Evolutionary conservation across 2,113 vertebrate genomes (phyloP).

Genomic region (Centrocercus urophasianus): DNA sequence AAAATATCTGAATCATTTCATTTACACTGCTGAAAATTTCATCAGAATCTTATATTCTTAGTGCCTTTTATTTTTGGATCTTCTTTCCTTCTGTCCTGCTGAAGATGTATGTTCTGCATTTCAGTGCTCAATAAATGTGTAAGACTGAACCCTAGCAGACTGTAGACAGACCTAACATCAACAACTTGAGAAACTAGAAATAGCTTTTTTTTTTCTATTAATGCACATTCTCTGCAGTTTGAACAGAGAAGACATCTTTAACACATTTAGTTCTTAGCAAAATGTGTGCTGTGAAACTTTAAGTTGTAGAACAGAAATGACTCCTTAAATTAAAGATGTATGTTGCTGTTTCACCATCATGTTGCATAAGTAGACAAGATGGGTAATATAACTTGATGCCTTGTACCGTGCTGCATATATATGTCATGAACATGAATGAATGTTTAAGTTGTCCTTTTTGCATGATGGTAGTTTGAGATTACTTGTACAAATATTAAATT

Average conservation of each 20-base stretch:
- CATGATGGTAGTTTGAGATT: not conserved
- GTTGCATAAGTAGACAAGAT: not conserved
- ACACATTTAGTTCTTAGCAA: not conserved
- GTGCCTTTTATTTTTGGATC: not conserved
- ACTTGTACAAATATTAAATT: not conserved
- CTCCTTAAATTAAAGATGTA: fast-evolving
- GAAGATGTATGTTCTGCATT: not conserved
- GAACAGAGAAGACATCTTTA: not conserved
- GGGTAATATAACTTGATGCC: not conserved
- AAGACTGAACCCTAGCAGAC: not conserved
- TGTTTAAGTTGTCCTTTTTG: not conserved
- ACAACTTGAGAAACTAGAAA: not conserved
- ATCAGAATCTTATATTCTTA: not conserved
- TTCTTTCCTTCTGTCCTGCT: not conserved
- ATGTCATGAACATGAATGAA: not conserved
- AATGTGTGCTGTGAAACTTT: not conserved
- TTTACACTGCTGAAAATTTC: not conserved
- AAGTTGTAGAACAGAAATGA: not conserved
- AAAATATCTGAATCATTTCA: not conserved
- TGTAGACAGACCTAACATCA: not conserved
- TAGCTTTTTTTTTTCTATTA: not conserved
- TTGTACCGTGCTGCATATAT: not conserved
- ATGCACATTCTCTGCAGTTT: not conserved
- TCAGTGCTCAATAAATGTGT: not conserved
- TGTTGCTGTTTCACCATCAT: not conserved